Evolutionary conservation across 2,888 invertebrate species (phyloP).

Genomic region (Mechanitis mazaeus): DNA sequence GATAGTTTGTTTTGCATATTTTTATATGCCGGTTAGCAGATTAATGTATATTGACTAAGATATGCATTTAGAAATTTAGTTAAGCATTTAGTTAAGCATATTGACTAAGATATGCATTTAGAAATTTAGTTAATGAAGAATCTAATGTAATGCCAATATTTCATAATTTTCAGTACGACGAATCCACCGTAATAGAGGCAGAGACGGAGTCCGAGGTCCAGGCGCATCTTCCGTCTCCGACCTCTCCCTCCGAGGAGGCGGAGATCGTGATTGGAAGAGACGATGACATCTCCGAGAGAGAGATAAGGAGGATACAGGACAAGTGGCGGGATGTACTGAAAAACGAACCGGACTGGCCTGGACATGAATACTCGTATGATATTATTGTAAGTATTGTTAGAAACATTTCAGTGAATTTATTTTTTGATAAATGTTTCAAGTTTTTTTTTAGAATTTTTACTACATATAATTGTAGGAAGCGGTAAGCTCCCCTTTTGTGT

Average conservation of each 20-base stretch:
- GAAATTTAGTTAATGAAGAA: not conserved
- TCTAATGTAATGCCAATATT: conserved; percentile 10
- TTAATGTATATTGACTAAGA: no score
- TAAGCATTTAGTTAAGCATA: no score
- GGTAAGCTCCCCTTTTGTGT: no score
- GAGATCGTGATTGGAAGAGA: conserved; percentile 79
- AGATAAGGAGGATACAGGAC: conserved; percentile 82
- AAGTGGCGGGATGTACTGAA: conserved; percentile 85
- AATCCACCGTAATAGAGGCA: conserved; percentile 81
- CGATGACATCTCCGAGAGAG: conserved; percentile 58
- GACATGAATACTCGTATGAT: conserved; percentile 78
- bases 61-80: no score
- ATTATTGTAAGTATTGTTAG: conserved; percentile 81
- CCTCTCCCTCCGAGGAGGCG: conserved; percentile 71
- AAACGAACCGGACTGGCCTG: conserved; percentile 70
- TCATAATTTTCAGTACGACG: conserved; percentile 75
- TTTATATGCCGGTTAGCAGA: no score
- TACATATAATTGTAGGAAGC: no score
- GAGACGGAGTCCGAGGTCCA: conserved; percentile 80
- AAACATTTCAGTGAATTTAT: not conserved
- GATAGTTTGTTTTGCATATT: no score
- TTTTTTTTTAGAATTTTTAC: no score
- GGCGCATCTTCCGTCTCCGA: conserved; percentile 73
- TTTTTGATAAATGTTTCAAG: not conserved
- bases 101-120: not conserved